Conservation (phyloP, 2,888 invertebrate species). For the Ceraclea dissimilis region DNA sequence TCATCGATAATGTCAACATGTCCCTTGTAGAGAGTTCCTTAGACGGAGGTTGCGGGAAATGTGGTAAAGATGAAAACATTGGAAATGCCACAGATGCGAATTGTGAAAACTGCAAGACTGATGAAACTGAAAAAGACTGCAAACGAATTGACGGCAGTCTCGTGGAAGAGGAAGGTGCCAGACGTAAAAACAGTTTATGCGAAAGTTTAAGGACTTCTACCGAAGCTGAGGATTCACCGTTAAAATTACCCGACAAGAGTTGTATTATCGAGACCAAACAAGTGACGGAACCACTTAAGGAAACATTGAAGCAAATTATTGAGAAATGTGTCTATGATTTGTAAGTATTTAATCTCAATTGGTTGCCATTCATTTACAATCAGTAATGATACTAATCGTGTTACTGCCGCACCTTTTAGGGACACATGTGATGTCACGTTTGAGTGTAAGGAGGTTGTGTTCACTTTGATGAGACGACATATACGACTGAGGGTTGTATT, state of each 20-base stretch:
- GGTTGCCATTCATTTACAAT: no score
- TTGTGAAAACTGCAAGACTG: no score
- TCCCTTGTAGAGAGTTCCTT: conserved; percentile 20
- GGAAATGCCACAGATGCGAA: neutral
- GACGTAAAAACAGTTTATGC: neutral
- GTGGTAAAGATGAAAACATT: no score
- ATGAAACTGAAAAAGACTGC: no score
- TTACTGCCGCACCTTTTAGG: no score
- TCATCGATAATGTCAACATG: conserved; percentile 20
- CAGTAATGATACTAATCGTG: no score
- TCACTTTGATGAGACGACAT: neutral
- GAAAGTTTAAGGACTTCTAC: conserved; percentile 3
- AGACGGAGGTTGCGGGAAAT: conserved; percentile 5
- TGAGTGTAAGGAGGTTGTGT: neutral
- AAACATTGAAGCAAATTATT: neutral
- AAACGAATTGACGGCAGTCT: neutral
- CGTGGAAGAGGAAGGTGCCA: neutral
- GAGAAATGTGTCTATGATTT: neutral
- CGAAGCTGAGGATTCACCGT: neutral
- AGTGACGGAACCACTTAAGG: neutral
- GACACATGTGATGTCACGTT: neutral
- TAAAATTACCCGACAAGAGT: neutral
- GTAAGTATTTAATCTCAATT: neutral
- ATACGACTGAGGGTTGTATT: conserved; percentile 6
- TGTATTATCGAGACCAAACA: neutral